Percentiles rank a stretch among this genome's conserved stretches.
phyloP scores from a whole-genome alignment of 2,888 invertebrate genomes.

The Xiphydria camelus region DNA sequence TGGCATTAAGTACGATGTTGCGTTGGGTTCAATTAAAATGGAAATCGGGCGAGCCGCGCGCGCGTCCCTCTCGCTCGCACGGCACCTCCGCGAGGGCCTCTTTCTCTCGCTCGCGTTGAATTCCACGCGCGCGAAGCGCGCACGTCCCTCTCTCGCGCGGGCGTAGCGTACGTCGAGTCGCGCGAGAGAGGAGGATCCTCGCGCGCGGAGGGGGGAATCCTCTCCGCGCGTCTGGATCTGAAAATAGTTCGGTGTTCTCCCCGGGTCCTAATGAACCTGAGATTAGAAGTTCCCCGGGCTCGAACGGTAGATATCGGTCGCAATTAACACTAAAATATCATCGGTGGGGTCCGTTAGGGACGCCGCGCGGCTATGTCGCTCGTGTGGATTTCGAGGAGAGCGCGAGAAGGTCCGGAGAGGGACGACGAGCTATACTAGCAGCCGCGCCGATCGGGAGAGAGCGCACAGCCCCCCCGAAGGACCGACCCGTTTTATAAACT shows the following conservation, averaged over 20 bases:
- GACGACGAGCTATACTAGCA: too few relatives aligned
- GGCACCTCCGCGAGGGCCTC: conserved; percentile 6
- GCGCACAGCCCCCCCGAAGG: conserved; percentile 30
- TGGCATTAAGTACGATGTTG: conserved; percentile 56
- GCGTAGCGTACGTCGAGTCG: too few relatives aligned
- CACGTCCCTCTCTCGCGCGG: conserved; percentile 9
- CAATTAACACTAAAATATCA: conserved; percentile 56
- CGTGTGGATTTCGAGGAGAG: conserved; percentile 29
- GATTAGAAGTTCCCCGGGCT: conserved; percentile 46
- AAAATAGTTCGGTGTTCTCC: conserved; percentile 39
- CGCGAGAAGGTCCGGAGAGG: too few relatives aligned
- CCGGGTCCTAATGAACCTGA: conserved; percentile 48
- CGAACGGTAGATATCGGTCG: conserved; percentile 46
- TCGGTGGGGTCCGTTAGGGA: conserved; percentile 41
- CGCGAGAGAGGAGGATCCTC: too few relatives aligned
- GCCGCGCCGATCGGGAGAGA: conserved; percentile 23
- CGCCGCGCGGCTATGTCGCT: conserved; percentile 26
- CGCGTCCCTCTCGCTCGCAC: conserved; percentile 14
- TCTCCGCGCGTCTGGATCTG: conserved; percentile 24
- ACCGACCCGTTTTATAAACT: conserved; percentile 37
- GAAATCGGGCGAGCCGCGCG: conserved; percentile 40
- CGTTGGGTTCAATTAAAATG: conserved; percentile 57
- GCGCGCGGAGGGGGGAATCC: background rate
- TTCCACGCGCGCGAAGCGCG: background rate
- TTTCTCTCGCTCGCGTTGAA: conserved; percentile 4